These are phyloP conservation scores for Liopterus haemorrhoidalis DNA, from an alignment of 2,888 invertebrate genomes.

Conservation along the genomic window DNA sequence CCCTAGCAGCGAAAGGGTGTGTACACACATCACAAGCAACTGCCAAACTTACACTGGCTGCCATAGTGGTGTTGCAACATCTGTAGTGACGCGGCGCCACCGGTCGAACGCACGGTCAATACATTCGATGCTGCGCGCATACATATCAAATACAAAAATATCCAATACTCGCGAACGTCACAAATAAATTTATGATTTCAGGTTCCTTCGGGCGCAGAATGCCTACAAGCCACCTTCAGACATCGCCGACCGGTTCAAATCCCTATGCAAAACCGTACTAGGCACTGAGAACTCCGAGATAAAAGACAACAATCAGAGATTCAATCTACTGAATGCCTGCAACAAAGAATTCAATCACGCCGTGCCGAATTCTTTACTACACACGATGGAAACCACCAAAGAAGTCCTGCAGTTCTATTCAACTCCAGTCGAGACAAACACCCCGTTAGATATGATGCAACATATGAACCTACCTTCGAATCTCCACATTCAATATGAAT, in stretches of 20 bases:
- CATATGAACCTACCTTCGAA: conserved; percentile 77
- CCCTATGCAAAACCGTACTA: conserved; percentile 53
- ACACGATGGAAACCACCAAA: conserved; percentile 66
- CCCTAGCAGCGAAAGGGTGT: conserved; percentile 66
- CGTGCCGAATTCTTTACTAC: conserved; percentile 78
- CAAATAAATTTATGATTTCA: conserved; percentile 38
- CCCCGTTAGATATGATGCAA: conserved; percentile 68
- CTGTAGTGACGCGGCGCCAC: conserved; percentile 39
- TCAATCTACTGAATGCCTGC: conserved; percentile 63
- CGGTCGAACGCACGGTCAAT: conserved; percentile 38
- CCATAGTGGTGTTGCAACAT: conserved; percentile 40
- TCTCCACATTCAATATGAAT: conserved; percentile 75
- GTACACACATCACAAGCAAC: conserved; percentile 38
- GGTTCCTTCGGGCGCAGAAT: conserved; percentile 69
- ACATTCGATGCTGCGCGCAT: conserved; percentile 44
- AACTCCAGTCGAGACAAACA: conserved; percentile 61
- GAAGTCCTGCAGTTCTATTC: conserved; percentile 68
- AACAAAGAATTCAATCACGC: conserved; percentile 65
- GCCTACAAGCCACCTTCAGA: conserved; percentile 68
- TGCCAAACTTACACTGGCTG: conserved; percentile 36
- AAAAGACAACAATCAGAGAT: conserved; percentile 55
- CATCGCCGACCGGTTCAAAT: conserved; percentile 54
- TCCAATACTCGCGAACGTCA: no score
- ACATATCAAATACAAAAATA: conserved; percentile 29
- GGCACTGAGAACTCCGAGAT: conserved; percentile 49